Evolutionary conservation across 2,113 vertebrate species (phyloP).

Genomic region (Saccopteryx leptura): DNA sequence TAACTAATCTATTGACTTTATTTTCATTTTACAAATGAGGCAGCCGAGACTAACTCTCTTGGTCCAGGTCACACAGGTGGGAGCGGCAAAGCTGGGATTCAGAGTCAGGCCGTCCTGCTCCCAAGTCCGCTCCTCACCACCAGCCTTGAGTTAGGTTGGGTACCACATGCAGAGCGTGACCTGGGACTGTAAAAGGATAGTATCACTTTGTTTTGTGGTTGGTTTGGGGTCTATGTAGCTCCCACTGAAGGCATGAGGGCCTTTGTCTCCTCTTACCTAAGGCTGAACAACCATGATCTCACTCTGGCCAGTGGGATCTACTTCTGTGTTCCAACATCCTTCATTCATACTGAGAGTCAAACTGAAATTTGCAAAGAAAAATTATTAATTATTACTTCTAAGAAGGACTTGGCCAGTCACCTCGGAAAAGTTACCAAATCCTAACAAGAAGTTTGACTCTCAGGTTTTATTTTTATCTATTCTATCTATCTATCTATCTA

Average conservation of each 20-base stretch:
- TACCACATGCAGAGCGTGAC: background rate
- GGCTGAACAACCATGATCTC: background rate
- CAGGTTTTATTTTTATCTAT: background rate
- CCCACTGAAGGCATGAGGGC: background rate
- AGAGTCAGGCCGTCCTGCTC: background rate
- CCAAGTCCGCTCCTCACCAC: too few species aligned
- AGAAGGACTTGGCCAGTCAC: background rate
- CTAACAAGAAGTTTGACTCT: background rate
- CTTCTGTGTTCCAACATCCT: background rate
- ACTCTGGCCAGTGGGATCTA: background rate
- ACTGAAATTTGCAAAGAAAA: background rate
- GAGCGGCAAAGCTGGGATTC: too few species aligned
- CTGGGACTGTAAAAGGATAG: background rate
- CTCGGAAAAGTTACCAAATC: background rate
- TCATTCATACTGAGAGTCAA: background rate
- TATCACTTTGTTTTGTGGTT: background rate
- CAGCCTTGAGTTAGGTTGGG: background rate
- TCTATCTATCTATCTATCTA: background rate
- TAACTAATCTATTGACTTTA: background rate
- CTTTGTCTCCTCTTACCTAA: background rate
- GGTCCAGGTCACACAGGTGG: background rate
- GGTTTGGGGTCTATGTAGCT: background rate
- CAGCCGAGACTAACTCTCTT: background rate
- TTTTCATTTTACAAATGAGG: background rate
- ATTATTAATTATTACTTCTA: background rate